Evolutionary conservation across 1,140 invertebrate genomes (phyloP).

Genomic region (Temnothorax longispinosus): DNA sequence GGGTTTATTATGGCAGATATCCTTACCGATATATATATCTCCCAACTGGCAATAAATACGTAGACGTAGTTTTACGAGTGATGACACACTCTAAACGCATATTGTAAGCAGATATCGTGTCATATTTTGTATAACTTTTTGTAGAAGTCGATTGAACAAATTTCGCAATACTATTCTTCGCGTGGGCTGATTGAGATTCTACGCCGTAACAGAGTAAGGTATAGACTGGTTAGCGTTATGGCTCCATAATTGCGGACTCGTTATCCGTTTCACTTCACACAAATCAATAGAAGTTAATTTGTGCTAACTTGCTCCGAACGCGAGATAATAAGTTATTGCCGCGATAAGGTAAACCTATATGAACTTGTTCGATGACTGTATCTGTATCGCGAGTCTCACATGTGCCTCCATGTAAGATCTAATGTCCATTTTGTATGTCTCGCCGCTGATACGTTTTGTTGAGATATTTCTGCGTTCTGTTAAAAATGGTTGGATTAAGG

Average conservation of each 20-base stretch:
- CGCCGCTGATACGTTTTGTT: constrained; percentile 14
- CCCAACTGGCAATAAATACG: constrained; percentile 43
- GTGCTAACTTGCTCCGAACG: constrained; percentile 18
- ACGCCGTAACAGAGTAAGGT: neutral
- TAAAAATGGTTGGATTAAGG: neutral
- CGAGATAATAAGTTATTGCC: constrained; percentile 31
- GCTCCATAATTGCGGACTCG: neutral
- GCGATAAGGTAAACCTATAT: constrained; percentile 23
- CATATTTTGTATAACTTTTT: constrained; percentile 59
- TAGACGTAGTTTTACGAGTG: constrained; percentile 42
- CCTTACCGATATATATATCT: constrained; percentile 30
- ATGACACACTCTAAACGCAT: constrained; percentile 41
- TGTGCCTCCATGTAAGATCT: constrained; percentile 41
- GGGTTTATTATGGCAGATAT: constrained; percentile 31
- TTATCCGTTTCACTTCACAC: constrained; percentile 23
- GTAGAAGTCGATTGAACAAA: constrained; percentile 10
- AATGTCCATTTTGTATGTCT: constrained; percentile 12
- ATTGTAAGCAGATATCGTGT: constrained; percentile 46
- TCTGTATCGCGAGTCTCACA: constrained; percentile 36
- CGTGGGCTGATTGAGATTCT: neutral
- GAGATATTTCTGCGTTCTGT: neutral
- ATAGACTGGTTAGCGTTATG: neutral
- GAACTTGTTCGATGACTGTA: constrained; percentile 28
- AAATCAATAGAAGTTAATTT: constrained; percentile 26
- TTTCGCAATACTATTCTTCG: constrained; percentile 8